phyloP scores from a whole-genome alignment of 2,888 invertebrate genomes.

The Gymnosoma rotundatum region DNA sequence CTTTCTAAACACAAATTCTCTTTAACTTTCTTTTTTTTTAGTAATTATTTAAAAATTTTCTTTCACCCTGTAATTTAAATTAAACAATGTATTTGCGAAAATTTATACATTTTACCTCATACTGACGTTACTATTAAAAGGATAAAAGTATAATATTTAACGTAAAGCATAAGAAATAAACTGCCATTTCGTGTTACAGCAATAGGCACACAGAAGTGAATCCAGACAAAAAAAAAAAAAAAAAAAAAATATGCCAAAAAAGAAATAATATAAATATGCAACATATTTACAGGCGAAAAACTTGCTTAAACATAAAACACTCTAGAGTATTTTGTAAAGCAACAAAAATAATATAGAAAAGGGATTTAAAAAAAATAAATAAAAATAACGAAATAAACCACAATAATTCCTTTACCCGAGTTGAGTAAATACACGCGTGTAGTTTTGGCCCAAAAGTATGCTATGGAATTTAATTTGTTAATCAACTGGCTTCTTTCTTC shows the following conservation, averaged over 20 bases:
- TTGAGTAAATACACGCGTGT: not conserved
- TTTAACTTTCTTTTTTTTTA: not conserved
- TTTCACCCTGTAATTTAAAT: constrained; percentile 21
- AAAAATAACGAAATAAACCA: not conserved
- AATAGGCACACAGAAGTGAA: constrained; percentile 16
- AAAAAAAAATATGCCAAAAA: constrained; percentile 20
- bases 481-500: constrained; percentile 27
- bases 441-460: constrained; percentile 40
- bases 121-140: constrained; percentile 32
- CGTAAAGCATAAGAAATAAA: constrained; percentile 24
- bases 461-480: constrained; percentile 52
- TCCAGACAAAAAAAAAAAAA: constrained; percentile 19
- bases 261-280: constrained; percentile 42
- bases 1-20: too few relatives aligned
- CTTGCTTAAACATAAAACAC: constrained; percentile 43
- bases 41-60: not conserved
- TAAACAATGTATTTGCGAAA: not conserved
- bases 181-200: constrained; percentile 24
- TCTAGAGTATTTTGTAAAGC: constrained; percentile 29
- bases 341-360: not conserved
- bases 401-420: constrained; percentile 35
- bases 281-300: constrained; percentile 59
- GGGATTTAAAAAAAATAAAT: not conserved
- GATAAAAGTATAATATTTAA: constrained; percentile 43
- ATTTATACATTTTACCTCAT: constrained; percentile 15